A percentile compares a stretch with the other conserved stretches of the same genome.
Evolutionary conservation across 2,888 invertebrate genomes (phyloP).

Genomic region (Tiphia femorata): DNA sequence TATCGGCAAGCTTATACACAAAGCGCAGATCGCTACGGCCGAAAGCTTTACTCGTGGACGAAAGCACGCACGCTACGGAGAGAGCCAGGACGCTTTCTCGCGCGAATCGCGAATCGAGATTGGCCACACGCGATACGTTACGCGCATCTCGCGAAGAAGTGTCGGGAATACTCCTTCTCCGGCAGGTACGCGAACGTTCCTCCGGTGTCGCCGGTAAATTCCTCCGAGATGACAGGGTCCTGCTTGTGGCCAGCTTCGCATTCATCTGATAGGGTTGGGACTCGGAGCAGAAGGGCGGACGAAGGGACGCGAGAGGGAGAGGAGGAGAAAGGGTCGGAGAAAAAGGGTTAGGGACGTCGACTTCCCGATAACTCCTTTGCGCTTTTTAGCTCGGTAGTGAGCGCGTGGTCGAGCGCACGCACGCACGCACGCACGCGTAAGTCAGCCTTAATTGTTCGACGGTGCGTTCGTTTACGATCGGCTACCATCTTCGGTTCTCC

Average conservation of each 20-base stretch:
- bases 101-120: no score
- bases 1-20: no score
- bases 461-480: constrained; percentile 32
- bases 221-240: constrained; percentile 61
- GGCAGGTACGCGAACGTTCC: constrained; percentile 13
- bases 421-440: constrained; percentile 46
- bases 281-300: background rate
- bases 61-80: no score
- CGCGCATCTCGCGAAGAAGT: no score
- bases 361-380: constrained; percentile 41
- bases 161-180: no score
- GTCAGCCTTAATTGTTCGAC: constrained; percentile 61
- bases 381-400: constrained; percentile 34
- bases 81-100: no score
- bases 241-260: constrained; percentile 36
- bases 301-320: background rate
- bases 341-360: background rate
- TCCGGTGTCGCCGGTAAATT: constrained; percentile 60
- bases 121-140: no score
- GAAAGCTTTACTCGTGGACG: no score
- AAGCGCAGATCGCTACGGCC: no score
- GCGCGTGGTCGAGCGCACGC: constrained; percentile 12
- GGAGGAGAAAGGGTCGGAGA: background rate
- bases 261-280: constrained; percentile 46
- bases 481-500: no score